Evolutionary conservation across 1,140 invertebrate genomes (phyloP).

Genomic region (Zaprionus gabonicus): DNA sequence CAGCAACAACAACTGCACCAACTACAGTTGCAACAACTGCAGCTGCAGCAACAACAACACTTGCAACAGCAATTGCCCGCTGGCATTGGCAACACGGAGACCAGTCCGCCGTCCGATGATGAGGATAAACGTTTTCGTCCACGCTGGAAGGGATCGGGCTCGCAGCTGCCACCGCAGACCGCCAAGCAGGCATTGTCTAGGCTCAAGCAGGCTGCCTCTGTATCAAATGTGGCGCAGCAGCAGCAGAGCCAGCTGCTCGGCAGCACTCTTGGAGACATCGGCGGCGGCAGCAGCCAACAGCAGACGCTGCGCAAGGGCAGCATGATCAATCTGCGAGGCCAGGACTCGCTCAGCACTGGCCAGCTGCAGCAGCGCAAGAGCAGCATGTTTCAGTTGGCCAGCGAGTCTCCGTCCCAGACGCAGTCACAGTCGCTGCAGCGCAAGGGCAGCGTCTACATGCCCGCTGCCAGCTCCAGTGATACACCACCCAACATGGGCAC

Average conservation of each 20-base stretch:
- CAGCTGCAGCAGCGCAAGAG: constrained; percentile 58
- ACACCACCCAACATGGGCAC: constrained; percentile 51
- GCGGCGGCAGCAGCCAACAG: constrained; percentile 44
- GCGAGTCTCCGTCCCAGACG: constrained; percentile 16
- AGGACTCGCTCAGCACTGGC: constrained; percentile 34
- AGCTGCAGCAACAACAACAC: constrained; percentile 48
- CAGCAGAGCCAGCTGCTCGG: constrained; percentile 58
- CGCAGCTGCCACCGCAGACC: constrained; percentile 78
- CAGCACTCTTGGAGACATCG: constrained; percentile 20
- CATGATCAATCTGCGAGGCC: constrained; percentile 55
- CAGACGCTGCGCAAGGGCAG: constrained; percentile 61
- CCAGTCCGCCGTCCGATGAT: constrained; percentile 85
- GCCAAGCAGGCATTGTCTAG: constrained; percentile 76
- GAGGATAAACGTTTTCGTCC: constrained; percentile 73
- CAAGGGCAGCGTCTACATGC: constrained; percentile 74
- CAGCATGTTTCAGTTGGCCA: constrained; percentile 68
- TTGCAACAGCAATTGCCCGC: constrained; percentile 64
- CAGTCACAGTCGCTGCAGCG: constrained; percentile 47
- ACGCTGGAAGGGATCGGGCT: constrained; percentile 84
- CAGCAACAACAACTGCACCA: constrained; percentile 60
- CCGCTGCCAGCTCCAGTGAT: constrained; percentile 46
- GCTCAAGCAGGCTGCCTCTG: constrained; percentile 77
- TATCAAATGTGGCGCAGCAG: constrained; percentile 72
- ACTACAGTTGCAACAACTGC: constrained; percentile 65
- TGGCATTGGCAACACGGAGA: constrained; percentile 81